phyloP scores from a whole-genome alignment of 2,888 invertebrate species.

The Serrognathus titanus region DNA sequence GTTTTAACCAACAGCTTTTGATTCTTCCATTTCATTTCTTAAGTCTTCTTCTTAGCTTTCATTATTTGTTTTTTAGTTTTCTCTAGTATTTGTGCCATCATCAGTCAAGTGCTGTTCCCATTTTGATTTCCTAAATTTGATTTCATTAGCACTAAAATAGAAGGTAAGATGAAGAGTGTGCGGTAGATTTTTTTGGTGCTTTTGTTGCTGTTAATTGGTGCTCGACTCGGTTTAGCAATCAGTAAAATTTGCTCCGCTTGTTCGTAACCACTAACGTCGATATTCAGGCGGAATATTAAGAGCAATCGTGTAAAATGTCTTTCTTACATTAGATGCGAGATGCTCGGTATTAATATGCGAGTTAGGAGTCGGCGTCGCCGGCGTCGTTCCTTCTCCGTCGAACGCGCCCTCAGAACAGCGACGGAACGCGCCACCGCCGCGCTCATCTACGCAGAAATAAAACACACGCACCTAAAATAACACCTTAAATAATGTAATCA shows the following conservation, averaged over 20 bases:
- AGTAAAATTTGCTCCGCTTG: not conserved
- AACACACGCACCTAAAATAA: conserved; percentile 35
- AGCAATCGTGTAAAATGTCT: conserved; percentile 26
- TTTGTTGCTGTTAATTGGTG: too few species aligned
- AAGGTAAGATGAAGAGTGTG: too few species aligned
- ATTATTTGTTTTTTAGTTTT: too few species aligned
- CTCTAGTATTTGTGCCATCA: too few species aligned
- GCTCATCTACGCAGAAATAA: conserved; percentile 5
- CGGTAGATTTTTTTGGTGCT: too few species aligned
- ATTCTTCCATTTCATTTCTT: too few species aligned
- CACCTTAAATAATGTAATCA: conserved; percentile 48
- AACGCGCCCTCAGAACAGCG: not conserved
- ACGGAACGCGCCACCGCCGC: not conserved
- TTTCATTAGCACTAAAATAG: too few species aligned
- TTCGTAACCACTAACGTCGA: conserved; percentile 28
- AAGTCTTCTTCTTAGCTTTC: too few species aligned
- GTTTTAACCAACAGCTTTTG: too few species aligned
- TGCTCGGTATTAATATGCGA: not conserved
- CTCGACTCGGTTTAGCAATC: too few species aligned
- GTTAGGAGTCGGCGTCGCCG: not conserved
- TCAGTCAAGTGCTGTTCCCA: too few species aligned
- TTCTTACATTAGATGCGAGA: not conserved
- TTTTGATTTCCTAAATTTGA: too few species aligned
- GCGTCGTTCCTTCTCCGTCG: not conserved
- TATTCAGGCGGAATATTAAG: conserved; percentile 34